Evolutionary conservation across 2,888 invertebrate species (phyloP).

Genomic region (Crossocerus cetratus): DNA sequence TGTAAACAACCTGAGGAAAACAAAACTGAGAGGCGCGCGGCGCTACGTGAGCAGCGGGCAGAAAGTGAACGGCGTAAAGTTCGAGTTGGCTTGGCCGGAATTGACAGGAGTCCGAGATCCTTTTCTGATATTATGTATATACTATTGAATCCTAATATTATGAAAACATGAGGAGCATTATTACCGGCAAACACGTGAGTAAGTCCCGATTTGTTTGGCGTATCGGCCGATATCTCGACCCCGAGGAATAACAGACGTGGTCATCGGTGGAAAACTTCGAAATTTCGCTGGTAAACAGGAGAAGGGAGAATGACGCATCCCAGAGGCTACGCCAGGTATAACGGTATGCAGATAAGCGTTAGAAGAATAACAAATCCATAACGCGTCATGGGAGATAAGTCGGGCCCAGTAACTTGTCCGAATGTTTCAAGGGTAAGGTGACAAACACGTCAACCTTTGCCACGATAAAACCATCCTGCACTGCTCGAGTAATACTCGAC

Average conservation of each 20-base stretch:
- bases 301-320: conserved; percentile 34
- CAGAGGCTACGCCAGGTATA: conserved; percentile 25
- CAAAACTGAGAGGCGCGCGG: conserved; percentile 23
- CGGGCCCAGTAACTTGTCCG: conserved; percentile 25
- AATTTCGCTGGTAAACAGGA: conserved; percentile 21
- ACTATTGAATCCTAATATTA: too few species aligned
- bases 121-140: too few species aligned
- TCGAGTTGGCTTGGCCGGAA: too few species aligned
- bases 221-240: too few species aligned
- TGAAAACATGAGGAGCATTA: too few species aligned
- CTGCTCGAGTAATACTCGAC: neutral
- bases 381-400: conserved; percentile 37
- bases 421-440: conserved; percentile 15
- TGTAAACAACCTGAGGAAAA: conserved; percentile 46
- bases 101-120: too few species aligned
- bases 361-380: conserved; percentile 50
- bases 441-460: conserved; percentile 21
- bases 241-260: conserved; percentile 1
- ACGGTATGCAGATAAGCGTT: conserved; percentile 47
- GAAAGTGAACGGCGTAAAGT: neutral
- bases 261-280: conserved; percentile 32
- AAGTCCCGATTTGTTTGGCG: too few species aligned
- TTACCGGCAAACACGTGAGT: too few species aligned
- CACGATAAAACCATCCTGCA: neutral
- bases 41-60: conserved; percentile 6